phyloP scores from a whole-genome alignment of 2,113 vertebrate species.

The human region DNA sequence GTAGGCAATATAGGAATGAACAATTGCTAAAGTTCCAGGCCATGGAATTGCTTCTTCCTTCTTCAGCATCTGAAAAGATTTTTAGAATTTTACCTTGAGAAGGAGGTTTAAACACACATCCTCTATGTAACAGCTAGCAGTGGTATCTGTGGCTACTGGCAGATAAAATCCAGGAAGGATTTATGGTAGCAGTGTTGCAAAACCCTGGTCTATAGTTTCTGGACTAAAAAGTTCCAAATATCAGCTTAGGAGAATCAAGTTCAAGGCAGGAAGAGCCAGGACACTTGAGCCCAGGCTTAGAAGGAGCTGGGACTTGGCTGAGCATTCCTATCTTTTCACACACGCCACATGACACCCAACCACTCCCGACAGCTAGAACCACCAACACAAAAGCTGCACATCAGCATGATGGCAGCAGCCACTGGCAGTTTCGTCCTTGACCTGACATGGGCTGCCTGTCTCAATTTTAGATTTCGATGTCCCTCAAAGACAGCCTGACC shows the following conservation, averaged over 20 bases:
- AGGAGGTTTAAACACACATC: not conserved
- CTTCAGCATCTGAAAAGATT: conserved; percentile 94
- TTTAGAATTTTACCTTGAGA: conserved; percentile 39
- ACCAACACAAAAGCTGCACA: not conserved
- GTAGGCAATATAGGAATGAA: conserved; percentile 99
- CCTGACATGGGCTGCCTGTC: not conserved
- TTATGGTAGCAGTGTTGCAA: not conserved
- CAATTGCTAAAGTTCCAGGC: conserved; percentile 98
- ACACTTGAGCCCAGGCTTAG: not conserved
- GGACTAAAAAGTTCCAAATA: not conserved
- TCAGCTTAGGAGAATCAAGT: not conserved
- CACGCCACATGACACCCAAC: not conserved
- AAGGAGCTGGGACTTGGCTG: not conserved
- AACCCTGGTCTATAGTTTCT: not conserved
- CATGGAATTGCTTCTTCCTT: conserved; percentile 99
- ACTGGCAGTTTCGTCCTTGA: not conserved
- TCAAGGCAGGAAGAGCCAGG: not conserved
- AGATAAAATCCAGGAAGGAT: not conserved
- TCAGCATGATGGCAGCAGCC: accelerated
- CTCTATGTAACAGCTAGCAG: not conserved
- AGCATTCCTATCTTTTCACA: not conserved
- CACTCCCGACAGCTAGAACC: not conserved
- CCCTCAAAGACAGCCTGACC: not conserved
- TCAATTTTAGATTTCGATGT: not conserved
- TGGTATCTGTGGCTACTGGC: not conserved